Conservation (phyloP, 2,113 vertebrate species). For the Pipa parva region DNA sequence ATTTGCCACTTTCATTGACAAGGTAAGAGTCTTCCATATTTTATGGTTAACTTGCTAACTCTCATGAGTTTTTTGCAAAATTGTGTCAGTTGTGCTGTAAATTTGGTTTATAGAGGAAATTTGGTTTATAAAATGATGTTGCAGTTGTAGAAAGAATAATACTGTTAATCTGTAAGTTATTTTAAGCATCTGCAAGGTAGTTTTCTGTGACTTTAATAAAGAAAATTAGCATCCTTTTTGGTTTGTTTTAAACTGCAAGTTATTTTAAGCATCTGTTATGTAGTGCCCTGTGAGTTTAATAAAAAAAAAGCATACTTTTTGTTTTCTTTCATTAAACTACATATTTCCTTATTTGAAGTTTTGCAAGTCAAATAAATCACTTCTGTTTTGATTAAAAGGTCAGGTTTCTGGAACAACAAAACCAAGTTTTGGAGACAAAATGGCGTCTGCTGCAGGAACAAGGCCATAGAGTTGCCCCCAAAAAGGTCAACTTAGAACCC, state of each 20-base stretch:
- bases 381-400: constrained; percentile 61
- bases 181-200: too few species aligned
- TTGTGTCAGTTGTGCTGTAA: too few species aligned
- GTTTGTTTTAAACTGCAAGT: background rate
- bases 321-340: background rate
- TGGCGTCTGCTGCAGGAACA: constrained; percentile 88
- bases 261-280: too few species aligned
- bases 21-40: background rate
- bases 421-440: constrained; percentile 95
- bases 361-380: background rate
- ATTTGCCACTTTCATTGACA: background rate
- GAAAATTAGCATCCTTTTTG: background rate
- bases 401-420: constrained; percentile 90
- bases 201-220: background rate
- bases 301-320: background rate
- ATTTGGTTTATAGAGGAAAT: too few species aligned
- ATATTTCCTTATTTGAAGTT: too few species aligned
- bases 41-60: background rate
- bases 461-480: constrained; percentile 55
- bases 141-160: background rate
- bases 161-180: background rate
- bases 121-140: too few species aligned
- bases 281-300: background rate
- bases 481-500: constrained; percentile 62
- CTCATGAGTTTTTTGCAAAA: too few species aligned